Percentiles rank a stretch among this genome's conserved stretches.
Evolutionary conservation across 2,797 vertebrate species (phyloP).

Genomic region (Arnoldichthys spilopterus): DNA sequence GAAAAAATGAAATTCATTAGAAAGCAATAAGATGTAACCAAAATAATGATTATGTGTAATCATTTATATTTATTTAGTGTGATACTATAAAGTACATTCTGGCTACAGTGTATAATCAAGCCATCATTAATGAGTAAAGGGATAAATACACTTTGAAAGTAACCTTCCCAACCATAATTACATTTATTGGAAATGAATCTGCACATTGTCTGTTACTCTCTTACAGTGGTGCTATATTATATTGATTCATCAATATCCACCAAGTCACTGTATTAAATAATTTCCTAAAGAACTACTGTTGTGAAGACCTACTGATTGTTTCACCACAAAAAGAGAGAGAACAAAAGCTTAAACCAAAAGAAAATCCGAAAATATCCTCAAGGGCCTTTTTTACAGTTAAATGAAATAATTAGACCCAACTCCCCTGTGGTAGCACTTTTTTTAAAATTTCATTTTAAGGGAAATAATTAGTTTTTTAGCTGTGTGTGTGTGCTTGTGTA

Average conservation of each 20-base stretch:
- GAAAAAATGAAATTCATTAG: background rate
- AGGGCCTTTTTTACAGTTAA: conserved; percentile 79
- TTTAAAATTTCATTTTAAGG: conserved; percentile 76
- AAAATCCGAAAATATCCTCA: conserved; percentile 72
- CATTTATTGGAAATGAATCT: background rate
- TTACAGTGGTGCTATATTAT: background rate
- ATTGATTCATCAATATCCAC: background rate
- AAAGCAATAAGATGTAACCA: background rate
- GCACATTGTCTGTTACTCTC: background rate
- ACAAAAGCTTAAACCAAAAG: conserved; percentile 62
- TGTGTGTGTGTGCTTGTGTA: conserved; percentile 54
- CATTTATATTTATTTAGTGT: too few species aligned
- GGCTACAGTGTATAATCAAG: background rate
- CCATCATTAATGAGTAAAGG: background rate
- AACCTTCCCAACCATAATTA: background rate
- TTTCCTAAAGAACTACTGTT: conserved; percentile 35
- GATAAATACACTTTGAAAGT: background rate
- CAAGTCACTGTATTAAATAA: background rate
- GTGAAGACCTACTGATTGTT: conserved; percentile 35
- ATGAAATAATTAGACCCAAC: conserved; percentile 81
- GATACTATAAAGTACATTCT: background rate
- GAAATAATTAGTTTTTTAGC: conserved; percentile 77
- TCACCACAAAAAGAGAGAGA: conserved; percentile 31
- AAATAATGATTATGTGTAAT: background rate
- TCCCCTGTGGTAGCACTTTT: conserved; percentile 74